These are phyloP conservation scores for Rutilus rutilus DNA, from an alignment of 2,113 vertebrate genomes.

Conservation along the genomic window DNA sequence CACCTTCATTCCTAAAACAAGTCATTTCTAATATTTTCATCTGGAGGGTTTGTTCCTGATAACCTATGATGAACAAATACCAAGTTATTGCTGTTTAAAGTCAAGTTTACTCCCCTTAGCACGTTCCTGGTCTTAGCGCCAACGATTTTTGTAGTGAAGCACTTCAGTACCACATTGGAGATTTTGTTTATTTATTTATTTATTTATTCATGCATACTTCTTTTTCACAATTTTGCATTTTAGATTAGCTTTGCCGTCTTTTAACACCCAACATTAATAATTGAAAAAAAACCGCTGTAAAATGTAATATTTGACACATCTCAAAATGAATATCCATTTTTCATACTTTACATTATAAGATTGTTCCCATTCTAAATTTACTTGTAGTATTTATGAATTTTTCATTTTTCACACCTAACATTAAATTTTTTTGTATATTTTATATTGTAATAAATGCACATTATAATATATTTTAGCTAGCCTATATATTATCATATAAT, in stretches of 20 bases:
- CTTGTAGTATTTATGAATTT: no score
- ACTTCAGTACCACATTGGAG: not conserved
- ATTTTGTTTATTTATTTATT: not conserved
- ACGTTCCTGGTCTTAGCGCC: not conserved
- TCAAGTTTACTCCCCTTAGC: not conserved
- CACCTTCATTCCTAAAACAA: not conserved
- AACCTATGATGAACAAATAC: not conserved
- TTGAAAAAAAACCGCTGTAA: not conserved
- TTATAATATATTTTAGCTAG: no score
- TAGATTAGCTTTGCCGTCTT: not conserved
- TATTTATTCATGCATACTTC: not conserved
- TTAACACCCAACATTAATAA: not conserved
- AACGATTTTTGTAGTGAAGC: not conserved
- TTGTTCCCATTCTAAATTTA: not conserved
- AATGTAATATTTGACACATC: not conserved
- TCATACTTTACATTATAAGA: not conserved
- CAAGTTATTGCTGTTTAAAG: constrained; percentile 18
- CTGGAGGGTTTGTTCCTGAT: not conserved
- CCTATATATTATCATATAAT: no score
- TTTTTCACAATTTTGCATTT: not conserved
- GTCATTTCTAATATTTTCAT: not conserved
- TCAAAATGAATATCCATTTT: not conserved
- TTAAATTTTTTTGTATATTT: no score
- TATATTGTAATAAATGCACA: no score
- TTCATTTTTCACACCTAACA: no score